Conservation (phyloP, 2,113 vertebrate genomes). For the Stigmatopora nigra region DNA sequence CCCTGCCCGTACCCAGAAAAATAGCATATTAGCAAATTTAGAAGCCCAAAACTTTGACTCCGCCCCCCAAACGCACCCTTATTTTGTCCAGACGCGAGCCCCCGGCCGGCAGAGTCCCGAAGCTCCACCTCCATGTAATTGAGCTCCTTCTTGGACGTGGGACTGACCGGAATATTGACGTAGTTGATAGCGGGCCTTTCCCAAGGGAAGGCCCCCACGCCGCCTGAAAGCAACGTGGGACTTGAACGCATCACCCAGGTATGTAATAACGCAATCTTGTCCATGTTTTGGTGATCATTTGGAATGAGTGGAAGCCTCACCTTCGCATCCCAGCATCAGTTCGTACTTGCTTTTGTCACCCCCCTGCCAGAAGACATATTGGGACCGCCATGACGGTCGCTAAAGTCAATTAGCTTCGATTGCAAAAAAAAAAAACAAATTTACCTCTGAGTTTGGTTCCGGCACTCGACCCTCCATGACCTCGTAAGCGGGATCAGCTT, state of each 20-base stretch:
- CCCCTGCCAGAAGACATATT: conserved; percentile 40
- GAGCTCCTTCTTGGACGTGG: conserved; percentile 77
- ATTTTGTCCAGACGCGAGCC: conserved; percentile 56
- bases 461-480: conserved; percentile 59
- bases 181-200: conserved; percentile 73
- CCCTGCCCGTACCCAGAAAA: conserved; percentile 53
- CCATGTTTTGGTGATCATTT: too few relatives aligned
- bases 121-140: conserved; percentile 88
- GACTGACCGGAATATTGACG: conserved; percentile 84
- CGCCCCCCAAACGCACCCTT: conserved; percentile 17
- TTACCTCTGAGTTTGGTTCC: conserved; percentile 67
- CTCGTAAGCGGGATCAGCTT: conserved; percentile 59
- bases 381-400: too few relatives aligned
- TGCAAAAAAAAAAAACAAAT: too few relatives aligned
- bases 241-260: too few relatives aligned
- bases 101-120: conserved; percentile 73
- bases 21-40: too few relatives aligned
- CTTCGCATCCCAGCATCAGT: conserved; percentile 59
- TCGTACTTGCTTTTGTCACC: conserved; percentile 65
- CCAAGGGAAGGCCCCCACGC: too few relatives aligned
- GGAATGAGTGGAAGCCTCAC: conserved; percentile 36
- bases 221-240: too few relatives aligned
- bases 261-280: too few relatives aligned
- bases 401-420: too few relatives aligned
- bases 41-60: too few relatives aligned